phyloP scores from a whole-genome alignment of 1,140 invertebrate species.

The Psix sp. region DNA sequence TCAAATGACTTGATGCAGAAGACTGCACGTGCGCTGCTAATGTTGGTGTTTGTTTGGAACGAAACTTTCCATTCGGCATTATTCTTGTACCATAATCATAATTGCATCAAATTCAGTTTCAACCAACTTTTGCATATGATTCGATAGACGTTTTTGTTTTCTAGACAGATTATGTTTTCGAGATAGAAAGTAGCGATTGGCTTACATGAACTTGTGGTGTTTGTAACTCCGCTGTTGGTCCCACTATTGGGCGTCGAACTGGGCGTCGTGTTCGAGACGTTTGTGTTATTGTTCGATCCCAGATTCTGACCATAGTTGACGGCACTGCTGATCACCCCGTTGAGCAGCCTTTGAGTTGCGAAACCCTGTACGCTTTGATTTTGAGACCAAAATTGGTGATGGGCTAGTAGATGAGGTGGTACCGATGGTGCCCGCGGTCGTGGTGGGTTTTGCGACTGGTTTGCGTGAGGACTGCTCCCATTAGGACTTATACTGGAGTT shows the following conservation, averaged over 20 bases:
- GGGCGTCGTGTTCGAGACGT: slow-evolving; percentile 62
- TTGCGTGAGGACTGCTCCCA: slow-evolving; percentile 69
- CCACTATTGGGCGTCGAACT: slow-evolving; percentile 61
- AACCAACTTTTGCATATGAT: background rate
- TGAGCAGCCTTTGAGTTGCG: slow-evolving; percentile 75
- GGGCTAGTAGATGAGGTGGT: slow-evolving; percentile 73
- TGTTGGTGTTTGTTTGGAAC: slow-evolving; percentile 25
- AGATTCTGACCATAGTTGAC: slow-evolving; percentile 74
- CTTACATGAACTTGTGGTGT: slow-evolving; percentile 65
- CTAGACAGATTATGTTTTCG: background rate
- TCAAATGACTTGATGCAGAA: slow-evolving; percentile 27
- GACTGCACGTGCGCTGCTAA: slow-evolving; percentile 8
- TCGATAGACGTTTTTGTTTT: background rate
- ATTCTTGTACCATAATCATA: slow-evolving; percentile 10
- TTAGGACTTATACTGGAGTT: slow-evolving; percentile 70
- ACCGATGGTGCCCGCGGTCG: slow-evolving; percentile 74
- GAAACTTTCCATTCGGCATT: slow-evolving; percentile 26
- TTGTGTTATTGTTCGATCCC: slow-evolving; percentile 55
- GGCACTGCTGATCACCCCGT: slow-evolving; percentile 74
- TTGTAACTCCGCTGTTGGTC: slow-evolving; percentile 55
- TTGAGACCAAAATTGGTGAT: slow-evolving; percentile 75
- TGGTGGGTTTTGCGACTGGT: slow-evolving; percentile 74
- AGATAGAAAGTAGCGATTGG: background rate
- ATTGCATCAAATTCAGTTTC: slow-evolving; percentile 4
- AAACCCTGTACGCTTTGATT: slow-evolving; percentile 78